These are phyloP conservation scores for Cynaeus angustus DNA, from an alignment of 2,888 invertebrate genomes.

Conservation along the genomic window DNA sequence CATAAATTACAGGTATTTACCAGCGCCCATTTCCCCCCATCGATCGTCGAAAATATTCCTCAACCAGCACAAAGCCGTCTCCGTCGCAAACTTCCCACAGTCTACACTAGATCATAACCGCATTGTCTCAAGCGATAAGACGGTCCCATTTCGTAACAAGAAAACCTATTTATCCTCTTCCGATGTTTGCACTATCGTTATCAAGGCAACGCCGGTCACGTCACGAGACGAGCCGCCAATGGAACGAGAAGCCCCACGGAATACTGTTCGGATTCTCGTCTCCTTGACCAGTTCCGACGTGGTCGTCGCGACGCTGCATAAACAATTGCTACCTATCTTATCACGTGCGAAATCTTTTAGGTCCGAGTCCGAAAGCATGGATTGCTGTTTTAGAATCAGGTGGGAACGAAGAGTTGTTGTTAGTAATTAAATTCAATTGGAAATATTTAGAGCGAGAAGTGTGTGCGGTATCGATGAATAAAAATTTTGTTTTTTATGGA, in stretches of 20 bases:
- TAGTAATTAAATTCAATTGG: slow-evolving; percentile 32
- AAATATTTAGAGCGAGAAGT: slow-evolving; percentile 38
- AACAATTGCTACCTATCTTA: slow-evolving; percentile 7
- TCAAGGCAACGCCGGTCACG: slow-evolving; percentile 22
- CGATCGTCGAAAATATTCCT: not conserved
- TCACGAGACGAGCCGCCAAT: slow-evolving; percentile 34
- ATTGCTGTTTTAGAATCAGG: slow-evolving; percentile 28
- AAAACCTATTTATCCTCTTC: slow-evolving; percentile 19
- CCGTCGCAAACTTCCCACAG: slow-evolving; percentile 8
- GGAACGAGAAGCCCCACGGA: slow-evolving; percentile 25
- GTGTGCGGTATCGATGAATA: slow-evolving; percentile 27
- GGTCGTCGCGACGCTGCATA: slow-evolving; percentile 32
- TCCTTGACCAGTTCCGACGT: slow-evolving; percentile 34
- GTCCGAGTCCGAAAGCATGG: slow-evolving; percentile 4
- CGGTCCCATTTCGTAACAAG: slow-evolving; percentile 23
- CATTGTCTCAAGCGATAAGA: slow-evolving; percentile 6
- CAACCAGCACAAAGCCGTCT: slow-evolving; percentile 5
- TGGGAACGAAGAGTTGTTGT: slow-evolving; percentile 18
- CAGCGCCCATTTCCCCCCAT: not conserved
- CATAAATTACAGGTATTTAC: not conserved
- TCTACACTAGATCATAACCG: slow-evolving; percentile 4
- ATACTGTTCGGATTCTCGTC: not conserved
- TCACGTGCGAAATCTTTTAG: not conserved
- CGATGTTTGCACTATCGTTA: slow-evolving; percentile 28
- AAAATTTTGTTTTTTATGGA: slow-evolving; percentile 23